Base-by-base conservation (phyloP, 1,140 invertebrate species). In the Watersipora subatra region DNA sequence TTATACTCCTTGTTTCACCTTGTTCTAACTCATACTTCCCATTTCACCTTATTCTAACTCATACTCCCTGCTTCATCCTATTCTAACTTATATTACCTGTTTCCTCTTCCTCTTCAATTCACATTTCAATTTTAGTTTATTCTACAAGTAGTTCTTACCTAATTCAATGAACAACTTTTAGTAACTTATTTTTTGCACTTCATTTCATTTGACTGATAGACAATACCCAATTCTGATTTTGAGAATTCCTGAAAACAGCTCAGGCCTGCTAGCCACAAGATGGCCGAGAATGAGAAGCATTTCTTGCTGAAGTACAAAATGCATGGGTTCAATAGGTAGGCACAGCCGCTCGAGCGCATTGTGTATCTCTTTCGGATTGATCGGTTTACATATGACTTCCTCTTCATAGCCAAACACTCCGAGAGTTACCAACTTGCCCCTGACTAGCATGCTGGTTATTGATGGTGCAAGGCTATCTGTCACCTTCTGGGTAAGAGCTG, bases 401-500 rank as follows among this genome's bases (percentile, higher is more conserved):
- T 97, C 93, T 72, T 93, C 89, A 68, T 90, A 87, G 0, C 91
- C 91, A 74, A 93, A 90, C 25, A 96, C 91, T 55, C 95, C 95
- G 24, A 98, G 89, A 2, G 93, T 93, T 29, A 98, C 84, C 84
- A 97, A 92, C 82, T 97, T 98, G 68, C 94, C 95, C 81, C 93
- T 90, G 22, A 98, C 95, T 26, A 99, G 83, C 66, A 98, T 89
- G 19, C 91, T 90, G 27, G 96, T 99, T 65, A 99, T 93, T 74
- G 94, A 96, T 20, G 96, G 96, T 80, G 93, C 96, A 65, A 99
- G 92, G 71, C 91, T 94, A 80, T 98, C 95, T 1, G 98, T 94
- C 62, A 92, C 89, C 75, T 98, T 94, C 75, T 88, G 85, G 25
- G 98, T 82, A 61, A 97, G 83, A 72, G 90, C 91, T 46, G 92